Conservation (phyloP, 2,888 invertebrate genomes). For the Polydrusus tereticollis region DNA sequence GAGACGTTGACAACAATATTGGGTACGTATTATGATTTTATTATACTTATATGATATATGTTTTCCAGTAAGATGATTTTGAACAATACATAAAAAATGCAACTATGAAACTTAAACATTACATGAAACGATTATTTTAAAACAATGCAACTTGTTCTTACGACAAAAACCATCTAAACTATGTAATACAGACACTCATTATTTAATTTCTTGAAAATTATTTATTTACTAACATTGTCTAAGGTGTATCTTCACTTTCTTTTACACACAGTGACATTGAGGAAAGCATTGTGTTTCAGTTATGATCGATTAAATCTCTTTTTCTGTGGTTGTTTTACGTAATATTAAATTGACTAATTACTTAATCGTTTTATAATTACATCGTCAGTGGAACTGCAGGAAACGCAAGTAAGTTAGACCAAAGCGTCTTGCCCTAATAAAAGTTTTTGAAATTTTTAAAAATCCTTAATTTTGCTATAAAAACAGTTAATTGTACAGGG, state of each 20-base stretch:
- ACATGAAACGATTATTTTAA: slow-evolving; percentile 33
- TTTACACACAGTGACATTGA: not conserved
- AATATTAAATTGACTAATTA: not conserved
- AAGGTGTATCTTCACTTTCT: slow-evolving; percentile 20
- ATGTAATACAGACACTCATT: slow-evolving; percentile 23
- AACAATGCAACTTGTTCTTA: slow-evolving; percentile 31
- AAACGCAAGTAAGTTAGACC: too few species aligned
- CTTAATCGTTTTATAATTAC: too few species aligned
- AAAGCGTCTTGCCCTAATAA: too few species aligned
- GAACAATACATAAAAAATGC: slow-evolving; percentile 28
- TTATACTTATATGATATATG: slow-evolving; percentile 28
- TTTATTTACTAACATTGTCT: slow-evolving; percentile 3
- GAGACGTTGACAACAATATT: slow-evolving; percentile 8
- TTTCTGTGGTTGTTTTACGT: not conserved
- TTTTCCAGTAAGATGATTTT: slow-evolving; percentile 25
- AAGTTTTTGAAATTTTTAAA: too few species aligned
- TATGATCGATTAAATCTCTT: not conserved
- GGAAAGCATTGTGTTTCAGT: not conserved
- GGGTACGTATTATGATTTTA: slow-evolving; percentile 7
- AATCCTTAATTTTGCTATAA: too few species aligned
- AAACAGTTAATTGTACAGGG: too few species aligned
- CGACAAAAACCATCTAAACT: slow-evolving; percentile 5
- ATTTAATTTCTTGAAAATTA: slow-evolving; percentile 23
- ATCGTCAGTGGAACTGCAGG: too few species aligned
- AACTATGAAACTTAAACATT: slow-evolving; percentile 8